These are phyloP conservation scores for Acyrthosiphon pisum DNA, from an alignment of 1,140 invertebrate genomes.

Conservation along the genomic window DNA sequence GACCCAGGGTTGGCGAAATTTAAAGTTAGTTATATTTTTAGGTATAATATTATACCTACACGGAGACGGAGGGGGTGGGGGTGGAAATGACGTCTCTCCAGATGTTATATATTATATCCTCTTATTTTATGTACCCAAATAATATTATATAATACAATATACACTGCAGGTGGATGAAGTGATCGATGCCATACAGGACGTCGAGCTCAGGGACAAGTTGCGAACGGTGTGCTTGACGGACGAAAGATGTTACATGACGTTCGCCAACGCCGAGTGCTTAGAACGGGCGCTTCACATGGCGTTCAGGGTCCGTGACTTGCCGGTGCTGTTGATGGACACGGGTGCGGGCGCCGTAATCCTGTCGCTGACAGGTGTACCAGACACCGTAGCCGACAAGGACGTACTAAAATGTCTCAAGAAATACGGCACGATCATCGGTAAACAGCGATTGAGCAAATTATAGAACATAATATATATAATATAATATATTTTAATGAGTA, in stretches of 20 bases:
- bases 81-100: background rate
- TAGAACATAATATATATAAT: background rate
- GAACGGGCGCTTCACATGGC: constrained; percentile 61
- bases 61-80: too few relatives aligned
- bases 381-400: constrained; percentile 63
- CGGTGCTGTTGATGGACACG: constrained; percentile 62
- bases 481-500: background rate
- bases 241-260: constrained; percentile 62
- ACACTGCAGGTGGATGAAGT: constrained; percentile 62
- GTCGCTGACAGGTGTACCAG: constrained; percentile 63
- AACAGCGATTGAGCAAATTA: constrained; percentile 22
- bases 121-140: background rate
- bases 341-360: constrained; percentile 62
- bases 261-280: constrained; percentile 61
- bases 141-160: too few relatives aligned
- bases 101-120: background rate
- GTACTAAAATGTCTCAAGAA: constrained; percentile 62
- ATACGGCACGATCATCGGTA: constrained; percentile 63
- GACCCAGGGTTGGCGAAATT: background rate
- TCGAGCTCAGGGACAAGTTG: constrained; percentile 60
- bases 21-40: background rate
- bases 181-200: constrained; percentile 63
- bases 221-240: constrained; percentile 62
- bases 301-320: constrained; percentile 61
- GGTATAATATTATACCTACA: background rate